Evolutionary conservation across 2,888 invertebrate species (phyloP), one percentile per base, ranked within the genome.

Genomic region (Hemicrepidius hirtus): DNA sequence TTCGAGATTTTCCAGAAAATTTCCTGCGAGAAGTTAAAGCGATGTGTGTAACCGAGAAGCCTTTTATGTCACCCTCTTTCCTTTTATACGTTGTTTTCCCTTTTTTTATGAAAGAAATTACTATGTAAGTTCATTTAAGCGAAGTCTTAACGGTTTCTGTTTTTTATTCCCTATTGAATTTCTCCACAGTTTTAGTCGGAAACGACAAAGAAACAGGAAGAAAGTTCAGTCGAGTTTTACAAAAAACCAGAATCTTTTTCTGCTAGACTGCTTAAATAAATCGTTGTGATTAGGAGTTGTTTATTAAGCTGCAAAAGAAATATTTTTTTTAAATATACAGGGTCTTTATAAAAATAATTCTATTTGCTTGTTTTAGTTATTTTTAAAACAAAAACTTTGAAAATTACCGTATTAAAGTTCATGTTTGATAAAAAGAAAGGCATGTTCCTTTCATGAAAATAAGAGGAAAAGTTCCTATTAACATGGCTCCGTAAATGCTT

Each of bases 181-280:
- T 5, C n/a, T 1, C 57, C 35, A n/a, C 18, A 57, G 57, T 57
- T 32, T 57, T 57, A 57, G 57, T 12, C 57, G 57, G 57, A 57
- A 57, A 35, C 24, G 35, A 35, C 57, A 57, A 32, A 57, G 32
- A 57, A 57, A 57, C 57, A 57, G 57, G 57, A 57, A 57, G 35
- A 24, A 24, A 28, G 49, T 7, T n/a, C 57, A 10, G 57, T 18
- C 16, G 57, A 37, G 57, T 57, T 57, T 57, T 57, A 16, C 10
- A 16, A 18, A 18, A 46, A 46, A n/a, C n/a, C 13, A 3, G 16
- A 46, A 9, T 7, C 13, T 57, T 57, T 35, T 57, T 49, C 12
- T 53, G 53, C 24, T 18, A 13, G 16, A 18, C 46, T 46, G 16
- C 20, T 18, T 46, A 46, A 46, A 46, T 57, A 57, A 57, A 35